phyloP scores from a whole-genome alignment of 2,888 invertebrate species.

The Melipona bicolor region DNA sequence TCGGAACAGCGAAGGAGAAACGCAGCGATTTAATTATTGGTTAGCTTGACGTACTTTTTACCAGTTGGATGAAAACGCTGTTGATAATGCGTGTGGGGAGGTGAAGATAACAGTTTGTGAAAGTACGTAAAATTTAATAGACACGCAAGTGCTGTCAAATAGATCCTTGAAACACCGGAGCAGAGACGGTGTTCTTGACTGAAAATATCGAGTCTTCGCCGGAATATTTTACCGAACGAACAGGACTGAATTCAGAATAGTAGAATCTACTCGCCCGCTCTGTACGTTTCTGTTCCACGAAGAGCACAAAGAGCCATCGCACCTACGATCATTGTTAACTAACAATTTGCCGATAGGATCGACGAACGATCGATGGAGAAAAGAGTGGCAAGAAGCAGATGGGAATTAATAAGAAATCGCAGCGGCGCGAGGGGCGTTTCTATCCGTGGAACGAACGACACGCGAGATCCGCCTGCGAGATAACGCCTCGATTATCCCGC shows the following conservation, averaged over 20 bases:
- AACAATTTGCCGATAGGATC: conserved; percentile 17
- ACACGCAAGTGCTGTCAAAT: no score
- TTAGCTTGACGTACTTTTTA: no score
- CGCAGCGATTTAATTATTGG: no score
- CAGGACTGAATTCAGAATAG: neutral
- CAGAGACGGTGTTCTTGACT: no score
- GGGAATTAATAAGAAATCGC: conserved; percentile 23
- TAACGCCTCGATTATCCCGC: conserved; percentile 33
- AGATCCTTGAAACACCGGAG: no score
- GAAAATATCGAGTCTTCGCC: no score
- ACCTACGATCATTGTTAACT: neutral
- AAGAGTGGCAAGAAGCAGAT: neutral
- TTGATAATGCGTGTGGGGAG: no score
- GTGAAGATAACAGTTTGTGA: no score
- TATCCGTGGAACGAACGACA: conserved; percentile 10
- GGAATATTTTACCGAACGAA: neutral
- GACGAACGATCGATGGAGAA: neutral
- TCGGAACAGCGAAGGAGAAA: neutral
- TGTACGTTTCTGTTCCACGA: neutral
- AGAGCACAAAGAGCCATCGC: neutral
- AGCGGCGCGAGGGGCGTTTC: conserved; percentile 15
- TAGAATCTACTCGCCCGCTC: neutral
- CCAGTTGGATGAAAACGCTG: no score
- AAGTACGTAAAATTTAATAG: no score
- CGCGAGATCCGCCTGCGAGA: conserved; percentile 12